phyloP scores from a whole-genome alignment of 1,140 invertebrate species.

The Homalodisca vitripennis region DNA sequence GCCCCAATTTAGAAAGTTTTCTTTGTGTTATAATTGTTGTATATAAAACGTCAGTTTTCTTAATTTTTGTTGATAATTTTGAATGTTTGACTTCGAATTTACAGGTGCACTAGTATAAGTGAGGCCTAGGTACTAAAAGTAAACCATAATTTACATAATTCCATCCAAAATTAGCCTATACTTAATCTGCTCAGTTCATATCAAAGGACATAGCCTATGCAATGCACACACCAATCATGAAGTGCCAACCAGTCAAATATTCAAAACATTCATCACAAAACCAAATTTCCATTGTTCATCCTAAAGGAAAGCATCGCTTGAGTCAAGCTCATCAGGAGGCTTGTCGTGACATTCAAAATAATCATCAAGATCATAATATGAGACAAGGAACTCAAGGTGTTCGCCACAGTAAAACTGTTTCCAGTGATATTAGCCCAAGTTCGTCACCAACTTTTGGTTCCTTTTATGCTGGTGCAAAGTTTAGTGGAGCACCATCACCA shows the following conservation, averaged over 20 bases:
- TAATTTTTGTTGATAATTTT: background rate
- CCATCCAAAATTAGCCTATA: too few relatives aligned
- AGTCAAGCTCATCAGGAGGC: background rate
- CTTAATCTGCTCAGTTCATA: background rate
- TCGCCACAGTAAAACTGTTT: background rate
- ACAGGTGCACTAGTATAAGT: background rate
- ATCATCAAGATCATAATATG: conserved; percentile 3
- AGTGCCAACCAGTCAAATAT: conserved; percentile 14
- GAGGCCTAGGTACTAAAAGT: background rate
- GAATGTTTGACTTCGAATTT: background rate
- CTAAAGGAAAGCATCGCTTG: background rate
- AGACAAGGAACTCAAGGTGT: conserved; percentile 22
- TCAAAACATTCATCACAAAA: background rate
- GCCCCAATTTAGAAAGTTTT: background rate
- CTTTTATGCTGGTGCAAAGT: conserved; percentile 62
- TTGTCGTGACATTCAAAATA: background rate
- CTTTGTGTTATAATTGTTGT: background rate
- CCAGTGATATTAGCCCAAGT: conserved; percentile 33
- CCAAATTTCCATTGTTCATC: background rate
- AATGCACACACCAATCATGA: background rate
- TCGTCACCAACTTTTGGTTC: conserved; percentile 39
- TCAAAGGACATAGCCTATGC: background rate
- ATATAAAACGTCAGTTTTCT: background rate
- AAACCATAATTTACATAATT: background rate
- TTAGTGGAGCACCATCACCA: conserved; percentile 60